Percentiles rank a stretch among this genome's conserved stretches.
phyloP scores from a whole-genome alignment of 2,888 invertebrate species.

The Protophormia terraenovae region DNA sequence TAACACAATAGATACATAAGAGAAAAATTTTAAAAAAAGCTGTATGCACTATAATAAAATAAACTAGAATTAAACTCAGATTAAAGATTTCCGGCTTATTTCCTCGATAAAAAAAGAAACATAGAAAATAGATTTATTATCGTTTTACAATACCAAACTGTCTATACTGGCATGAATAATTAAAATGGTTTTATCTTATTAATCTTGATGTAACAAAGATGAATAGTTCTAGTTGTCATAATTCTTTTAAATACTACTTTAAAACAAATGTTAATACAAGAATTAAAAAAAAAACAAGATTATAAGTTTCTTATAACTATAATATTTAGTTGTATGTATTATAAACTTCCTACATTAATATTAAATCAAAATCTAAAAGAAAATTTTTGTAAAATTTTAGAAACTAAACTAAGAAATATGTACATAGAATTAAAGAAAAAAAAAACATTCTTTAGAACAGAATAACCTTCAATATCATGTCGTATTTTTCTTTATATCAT shows the following conservation, averaged over 20 bases:
- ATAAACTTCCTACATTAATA: not conserved
- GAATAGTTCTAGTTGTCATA: not conserved
- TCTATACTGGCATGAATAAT: too few species aligned
- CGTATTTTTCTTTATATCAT: constrained; percentile 39
- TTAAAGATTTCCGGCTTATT: not conserved
- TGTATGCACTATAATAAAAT: too few species aligned
- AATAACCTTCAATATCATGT: constrained; percentile 46
- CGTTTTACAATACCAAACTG: too few species aligned
- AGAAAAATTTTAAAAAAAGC: too few species aligned
- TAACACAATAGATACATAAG: too few species aligned
- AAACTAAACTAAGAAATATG: too few species aligned
- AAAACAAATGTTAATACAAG: not conserved
- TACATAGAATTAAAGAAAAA: too few species aligned
- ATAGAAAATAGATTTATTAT: not conserved
- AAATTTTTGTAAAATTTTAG: not conserved
- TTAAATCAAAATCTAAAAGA: not conserved
- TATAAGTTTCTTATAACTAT: not conserved
- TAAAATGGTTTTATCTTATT: not conserved
- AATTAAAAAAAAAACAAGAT: not conserved
- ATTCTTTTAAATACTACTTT: not conserved
- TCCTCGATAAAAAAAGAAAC: not conserved
- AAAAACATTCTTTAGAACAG: too few species aligned
- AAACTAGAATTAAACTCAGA: not conserved
- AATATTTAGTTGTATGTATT: not conserved
- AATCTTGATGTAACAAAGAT: not conserved